A percentile compares a stretch with the other conserved stretches of the same genome.
Evolutionary conservation across 2,113 vertebrate genomes (phyloP).

Genomic region (Campylomormyrus numenius): DNA sequence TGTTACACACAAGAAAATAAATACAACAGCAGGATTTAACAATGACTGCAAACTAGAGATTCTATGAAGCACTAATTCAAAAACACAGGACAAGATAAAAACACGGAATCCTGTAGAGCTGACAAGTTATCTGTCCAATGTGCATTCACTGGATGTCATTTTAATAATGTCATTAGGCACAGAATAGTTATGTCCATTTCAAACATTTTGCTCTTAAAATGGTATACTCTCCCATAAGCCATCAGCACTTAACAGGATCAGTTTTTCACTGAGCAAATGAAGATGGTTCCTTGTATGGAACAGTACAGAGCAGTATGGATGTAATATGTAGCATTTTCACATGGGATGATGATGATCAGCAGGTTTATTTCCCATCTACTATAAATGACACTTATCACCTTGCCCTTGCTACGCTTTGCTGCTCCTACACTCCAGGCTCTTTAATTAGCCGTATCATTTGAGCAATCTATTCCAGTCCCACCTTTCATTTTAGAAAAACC

Average conservation of each 20-base stretch:
- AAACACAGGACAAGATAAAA: neutral
- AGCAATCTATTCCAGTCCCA: constrained; percentile 22
- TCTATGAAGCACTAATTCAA: neutral
- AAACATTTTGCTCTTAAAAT: neutral
- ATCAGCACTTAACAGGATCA: neutral
- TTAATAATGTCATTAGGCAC: neutral
- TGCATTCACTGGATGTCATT: neutral
- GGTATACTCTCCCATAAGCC: neutral
- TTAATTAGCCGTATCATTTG: neutral
- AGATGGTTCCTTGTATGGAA: neutral
- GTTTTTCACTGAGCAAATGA: too few relatives aligned
- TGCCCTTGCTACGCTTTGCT: neutral
- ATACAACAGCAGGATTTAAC: neutral
- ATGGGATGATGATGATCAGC: neutral
- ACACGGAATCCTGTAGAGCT: neutral
- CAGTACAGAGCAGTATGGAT: neutral
- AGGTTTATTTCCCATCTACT: neutral
- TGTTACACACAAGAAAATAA: neutral
- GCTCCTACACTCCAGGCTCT: neutral
- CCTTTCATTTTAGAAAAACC: neutral
- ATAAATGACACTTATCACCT: neutral
- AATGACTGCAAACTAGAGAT: neutral
- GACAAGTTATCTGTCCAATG: neutral
- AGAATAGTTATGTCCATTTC: neutral
- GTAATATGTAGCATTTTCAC: neutral